A percentile compares a stretch with the other conserved stretches of the same genome.
phyloP scores from a whole-genome alignment of 2,113 vertebrate genomes.

The Malurus melanocephalus region DNA sequence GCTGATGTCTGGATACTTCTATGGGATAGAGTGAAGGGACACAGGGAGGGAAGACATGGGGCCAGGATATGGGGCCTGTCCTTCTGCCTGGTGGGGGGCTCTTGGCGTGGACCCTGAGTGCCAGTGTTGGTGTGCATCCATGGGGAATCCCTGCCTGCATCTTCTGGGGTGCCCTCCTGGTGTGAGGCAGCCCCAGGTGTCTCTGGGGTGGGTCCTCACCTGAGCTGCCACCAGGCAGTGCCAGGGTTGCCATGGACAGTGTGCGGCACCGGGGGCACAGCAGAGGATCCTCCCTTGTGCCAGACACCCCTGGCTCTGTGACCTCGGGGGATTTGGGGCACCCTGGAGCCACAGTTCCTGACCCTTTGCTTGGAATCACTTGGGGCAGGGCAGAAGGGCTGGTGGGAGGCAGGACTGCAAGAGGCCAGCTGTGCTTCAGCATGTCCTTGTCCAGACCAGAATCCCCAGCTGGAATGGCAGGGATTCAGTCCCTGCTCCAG shows the following conservation, averaged over 20 bases:
- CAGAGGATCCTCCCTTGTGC: background rate
- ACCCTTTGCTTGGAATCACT: background rate
- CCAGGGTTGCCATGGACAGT: background rate
- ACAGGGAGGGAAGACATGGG: background rate
- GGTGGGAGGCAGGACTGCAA: background rate
- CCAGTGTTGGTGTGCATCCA: background rate
- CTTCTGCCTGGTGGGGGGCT: background rate
- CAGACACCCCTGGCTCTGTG: rapidly evolving
- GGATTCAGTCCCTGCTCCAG: background rate
- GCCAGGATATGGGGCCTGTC: background rate
- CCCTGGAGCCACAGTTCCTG: background rate
- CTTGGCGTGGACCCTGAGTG: background rate
- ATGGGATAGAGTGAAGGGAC: background rate
- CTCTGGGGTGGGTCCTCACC: background rate
- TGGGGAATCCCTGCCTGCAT: background rate
- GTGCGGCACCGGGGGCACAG: background rate
- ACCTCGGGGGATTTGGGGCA: rapidly evolving
- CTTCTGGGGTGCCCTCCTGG: background rate
- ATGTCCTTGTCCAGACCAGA: background rate
- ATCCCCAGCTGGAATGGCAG: background rate
- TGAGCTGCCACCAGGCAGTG: rapidly evolving
- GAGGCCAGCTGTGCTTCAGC: background rate
- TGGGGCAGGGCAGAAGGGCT: too few relatives aligned
- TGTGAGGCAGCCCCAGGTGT: background rate
- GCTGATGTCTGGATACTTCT: background rate